Conservation (phyloP, 2,797 vertebrate genomes). For the Kryptopterus vitreolus region DNA sequence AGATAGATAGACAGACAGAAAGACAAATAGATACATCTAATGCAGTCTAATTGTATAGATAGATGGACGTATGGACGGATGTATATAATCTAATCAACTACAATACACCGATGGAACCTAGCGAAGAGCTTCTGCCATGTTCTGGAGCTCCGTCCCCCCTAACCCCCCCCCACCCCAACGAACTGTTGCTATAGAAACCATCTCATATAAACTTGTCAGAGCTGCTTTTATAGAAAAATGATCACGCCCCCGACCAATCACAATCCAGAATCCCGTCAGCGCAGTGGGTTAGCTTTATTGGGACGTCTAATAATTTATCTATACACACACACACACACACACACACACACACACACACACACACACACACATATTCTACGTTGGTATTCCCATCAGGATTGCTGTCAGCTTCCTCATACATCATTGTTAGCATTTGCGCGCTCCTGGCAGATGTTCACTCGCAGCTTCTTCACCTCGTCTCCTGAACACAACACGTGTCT, state of each 20-base stretch:
- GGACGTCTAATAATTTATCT: background rate
- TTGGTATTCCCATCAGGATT: constrained; percentile 13
- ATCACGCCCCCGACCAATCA: constrained; percentile 6
- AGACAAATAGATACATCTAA: too few species aligned
- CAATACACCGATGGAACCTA: too few species aligned
- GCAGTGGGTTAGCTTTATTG: background rate
- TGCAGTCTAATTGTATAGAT: too few species aligned
- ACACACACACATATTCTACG: constrained; percentile 1
- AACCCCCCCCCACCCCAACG: too few species aligned
- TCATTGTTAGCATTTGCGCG: constrained; percentile 15
- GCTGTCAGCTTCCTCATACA: constrained; percentile 12
- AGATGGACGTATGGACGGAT: too few species aligned
- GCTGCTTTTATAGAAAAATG: background rate
- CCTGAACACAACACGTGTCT: background rate
- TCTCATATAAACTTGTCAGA: background rate
- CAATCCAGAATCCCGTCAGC: background rate
- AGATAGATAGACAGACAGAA: too few species aligned
- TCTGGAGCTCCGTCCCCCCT: too few species aligned
- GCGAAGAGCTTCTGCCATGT: background rate
- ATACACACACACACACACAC: constrained; percentile 2
- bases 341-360: constrained; percentile 27
- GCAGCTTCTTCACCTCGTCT: background rate
- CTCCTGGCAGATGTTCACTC: constrained; percentile 17
- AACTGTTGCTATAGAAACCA: background rate
- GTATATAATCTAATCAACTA: too few species aligned